These are phyloP conservation scores for Drosophila maculinotata DNA, from an alignment of 2,888 invertebrate genomes.

Conservation along the genomic window DNA sequence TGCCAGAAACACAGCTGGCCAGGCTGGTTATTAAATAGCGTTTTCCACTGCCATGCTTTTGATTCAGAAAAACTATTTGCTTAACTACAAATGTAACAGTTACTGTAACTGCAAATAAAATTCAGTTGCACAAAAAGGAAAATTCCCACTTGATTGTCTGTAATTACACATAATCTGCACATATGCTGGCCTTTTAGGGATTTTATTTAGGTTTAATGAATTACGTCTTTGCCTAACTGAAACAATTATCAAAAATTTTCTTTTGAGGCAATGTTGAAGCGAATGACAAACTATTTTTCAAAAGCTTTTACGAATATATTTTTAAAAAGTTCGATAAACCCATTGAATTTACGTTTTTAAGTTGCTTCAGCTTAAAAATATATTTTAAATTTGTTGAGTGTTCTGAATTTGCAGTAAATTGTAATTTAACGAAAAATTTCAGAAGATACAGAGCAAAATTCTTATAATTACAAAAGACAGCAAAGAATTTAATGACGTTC, in stretches of 20 bases:
- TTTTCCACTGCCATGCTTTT: constrained; percentile 6
- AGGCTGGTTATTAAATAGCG: not conserved
- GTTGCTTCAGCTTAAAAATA: constrained; percentile 14
- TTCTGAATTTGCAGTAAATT: constrained; percentile 21
- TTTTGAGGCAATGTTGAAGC: constrained; percentile 8
- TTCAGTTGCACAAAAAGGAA: constrained; percentile 45
- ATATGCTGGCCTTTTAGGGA: constrained; percentile 2
- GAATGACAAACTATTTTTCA: constrained; percentile 41
- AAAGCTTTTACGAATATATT: constrained; percentile 17
- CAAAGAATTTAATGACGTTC: constrained; percentile 7
- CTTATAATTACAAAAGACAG: constrained; percentile 10
- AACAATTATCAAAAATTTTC: constrained; percentile 44
- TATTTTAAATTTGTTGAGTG: constrained; percentile 7
- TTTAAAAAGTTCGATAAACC: constrained; percentile 38
- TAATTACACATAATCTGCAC: constrained; percentile 3
- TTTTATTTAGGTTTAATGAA: constrained; percentile 8
- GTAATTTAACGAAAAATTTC: not conserved
- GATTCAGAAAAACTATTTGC: constrained; percentile 20
- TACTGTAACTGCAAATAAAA: constrained; percentile 27
- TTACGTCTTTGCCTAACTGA: constrained; percentile 12
- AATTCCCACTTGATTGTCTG: constrained; percentile 40
- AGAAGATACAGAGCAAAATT: constrained; percentile 17
- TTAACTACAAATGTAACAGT: constrained; percentile 22
- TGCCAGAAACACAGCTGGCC: constrained; percentile 32
- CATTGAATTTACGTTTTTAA: constrained; percentile 3